Evolutionary conservation across 2,888 invertebrate species (phyloP).

Genomic region (Ligdia adustata): DNA sequence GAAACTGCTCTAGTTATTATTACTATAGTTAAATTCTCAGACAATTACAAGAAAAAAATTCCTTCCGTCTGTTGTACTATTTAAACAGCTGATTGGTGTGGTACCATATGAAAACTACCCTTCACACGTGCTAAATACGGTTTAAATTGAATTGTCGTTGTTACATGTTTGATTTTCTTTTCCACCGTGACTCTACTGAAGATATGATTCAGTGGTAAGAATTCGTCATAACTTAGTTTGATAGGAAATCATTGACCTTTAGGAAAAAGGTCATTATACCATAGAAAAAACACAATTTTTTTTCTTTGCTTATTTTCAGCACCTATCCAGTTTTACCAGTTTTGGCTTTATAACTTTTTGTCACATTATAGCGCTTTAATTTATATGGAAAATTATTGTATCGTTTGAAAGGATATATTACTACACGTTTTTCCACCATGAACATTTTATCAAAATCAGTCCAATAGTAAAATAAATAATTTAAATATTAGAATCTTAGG

Average conservation of each 20-base stretch:
- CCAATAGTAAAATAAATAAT: too few relatives aligned
- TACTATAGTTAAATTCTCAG: slow-evolving; percentile 28
- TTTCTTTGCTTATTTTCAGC: neutral
- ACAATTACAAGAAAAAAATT: slow-evolving; percentile 14
- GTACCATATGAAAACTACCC: slow-evolving; percentile 5
- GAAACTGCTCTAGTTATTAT: too few relatives aligned
- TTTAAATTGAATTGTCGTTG: slow-evolving; percentile 6
- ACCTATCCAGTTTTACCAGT: neutral
- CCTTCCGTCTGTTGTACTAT: slow-evolving; percentile 14
- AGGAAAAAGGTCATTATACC: too few relatives aligned
- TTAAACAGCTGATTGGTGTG: slow-evolving; percentile 29
- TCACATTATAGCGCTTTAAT: too few relatives aligned
- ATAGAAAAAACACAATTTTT: neutral
- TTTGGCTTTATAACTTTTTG: too few relatives aligned
- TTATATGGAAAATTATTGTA: too few relatives aligned
- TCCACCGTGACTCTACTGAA: neutral
- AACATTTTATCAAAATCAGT: too few relatives aligned
- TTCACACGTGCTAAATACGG: slow-evolving; percentile 1
- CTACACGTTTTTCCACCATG: too few relatives aligned
- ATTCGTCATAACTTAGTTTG: slow-evolving; percentile 6
- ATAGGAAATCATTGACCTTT: slow-evolving; percentile 10
- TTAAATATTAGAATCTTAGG: too few relatives aligned
- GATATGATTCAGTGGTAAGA: slow-evolving; percentile 15
- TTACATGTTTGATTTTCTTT: slow-evolving; percentile 11
- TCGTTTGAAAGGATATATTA: too few relatives aligned